Evolutionary conservation across 2,888 invertebrate species (phyloP).

Genomic region (Tenthredo scrophulariae): DNA sequence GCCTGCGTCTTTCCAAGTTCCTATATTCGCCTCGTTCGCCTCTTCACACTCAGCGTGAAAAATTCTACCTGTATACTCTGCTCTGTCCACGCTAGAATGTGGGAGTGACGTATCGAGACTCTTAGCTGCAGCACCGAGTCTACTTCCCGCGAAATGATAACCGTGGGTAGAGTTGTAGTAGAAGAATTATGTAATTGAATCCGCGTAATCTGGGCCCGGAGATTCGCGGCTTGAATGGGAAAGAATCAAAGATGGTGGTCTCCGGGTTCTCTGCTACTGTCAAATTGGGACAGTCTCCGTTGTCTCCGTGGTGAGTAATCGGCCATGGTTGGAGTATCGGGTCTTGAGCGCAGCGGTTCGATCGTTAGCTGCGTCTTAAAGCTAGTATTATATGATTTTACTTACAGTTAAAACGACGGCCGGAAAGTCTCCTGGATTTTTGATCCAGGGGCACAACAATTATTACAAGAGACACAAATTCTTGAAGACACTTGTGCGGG

Average conservation of each 20-base stretch:
- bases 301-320: neutral
- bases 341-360: neutral
- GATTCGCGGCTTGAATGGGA: conserved; percentile 45
- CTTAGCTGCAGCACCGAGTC: neutral
- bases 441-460: conserved; percentile 18
- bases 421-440: conserved; percentile 23
- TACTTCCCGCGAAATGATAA: neutral
- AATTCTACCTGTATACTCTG: conserved; percentile 1
- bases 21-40: neutral
- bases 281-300: conserved; percentile 10
- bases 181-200: conserved; percentile 40
- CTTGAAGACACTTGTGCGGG: neutral
- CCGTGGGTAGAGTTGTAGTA: conserved; percentile 9
- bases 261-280: conserved; percentile 12
- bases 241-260: conserved; percentile 50
- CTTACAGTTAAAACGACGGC: conserved; percentile 41
- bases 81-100: neutral
- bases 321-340: neutral
- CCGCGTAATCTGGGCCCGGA: conserved; percentile 6
- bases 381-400: neutral
- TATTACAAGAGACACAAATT: neutral
- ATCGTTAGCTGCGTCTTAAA: neutral
- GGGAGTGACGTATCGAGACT: neutral
- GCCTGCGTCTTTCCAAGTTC: neutral
- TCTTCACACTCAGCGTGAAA: neutral